Base-by-base conservation (phyloP, 2,888 invertebrate species). In the Melipona beecheii region DNA sequence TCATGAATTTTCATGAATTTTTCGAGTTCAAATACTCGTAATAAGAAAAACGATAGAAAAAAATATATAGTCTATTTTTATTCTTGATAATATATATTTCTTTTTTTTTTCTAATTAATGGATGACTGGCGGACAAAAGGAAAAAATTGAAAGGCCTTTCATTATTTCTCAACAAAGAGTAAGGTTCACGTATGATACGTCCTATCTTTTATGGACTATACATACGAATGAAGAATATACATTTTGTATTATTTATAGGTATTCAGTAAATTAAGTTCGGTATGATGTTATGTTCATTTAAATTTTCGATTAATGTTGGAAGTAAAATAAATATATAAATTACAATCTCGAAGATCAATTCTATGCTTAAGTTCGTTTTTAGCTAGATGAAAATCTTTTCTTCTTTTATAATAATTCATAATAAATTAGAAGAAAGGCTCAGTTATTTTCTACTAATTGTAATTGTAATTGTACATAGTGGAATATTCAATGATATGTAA, bases 151-250 rank as follows among this genome's bases (percentile, higher is more conserved):
- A 43, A 43, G 36, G 27, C 5, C 43, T 75, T 65, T 54, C 75
- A 82, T 79, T 73, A 75, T 79, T 71, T 69, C 60, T 78, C 19
- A 19, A 72, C 24, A n/a, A 70, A 76, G 76, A 84, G 72, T 73
- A 80, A 74, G 62, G 80, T 85, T 43, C 56, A 60, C 15, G 3
- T 15, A n/a, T 27, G 84, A 79, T 84, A 75, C 17, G 24, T 70
- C 27, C 31, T 66, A 74, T 80, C 62, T 64, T 49, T 24, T 27
- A 2, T 31, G 17, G 56, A 21, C 27, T 69, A 15, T 68, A 52
- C n/a, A 69, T 24, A 27, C 50, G 50, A 60, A 17, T 5, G 27
- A 72, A 52, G 64, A 71, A 54, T 43, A 17, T 15, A 31, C 19
- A 21, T 52, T 58, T 27, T 58, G 43, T 62, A 21, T n/a, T 27